A percentile compares a stretch with the other conserved stretches of the same genome.
phyloP scores from a whole-genome alignment of 37 sponge, comb jelly and placozoan species.

The Agelas oroides region DNA sequence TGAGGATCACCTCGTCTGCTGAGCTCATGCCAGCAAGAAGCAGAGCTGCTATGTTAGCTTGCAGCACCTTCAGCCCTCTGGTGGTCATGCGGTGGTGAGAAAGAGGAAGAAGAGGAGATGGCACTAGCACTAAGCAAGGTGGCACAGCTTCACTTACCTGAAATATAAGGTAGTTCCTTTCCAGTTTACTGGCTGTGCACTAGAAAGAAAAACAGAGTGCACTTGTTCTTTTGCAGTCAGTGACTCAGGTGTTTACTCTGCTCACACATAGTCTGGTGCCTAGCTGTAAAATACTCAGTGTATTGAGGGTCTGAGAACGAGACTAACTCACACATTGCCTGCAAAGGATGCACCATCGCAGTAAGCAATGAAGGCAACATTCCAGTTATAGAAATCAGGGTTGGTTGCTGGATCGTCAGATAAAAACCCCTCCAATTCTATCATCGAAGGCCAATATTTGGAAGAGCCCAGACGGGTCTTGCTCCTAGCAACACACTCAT shows the following conservation, averaged over 20 bases:
- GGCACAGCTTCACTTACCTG: no score
- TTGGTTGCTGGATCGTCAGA: constrained; percentile 43
- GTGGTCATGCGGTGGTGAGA: no score
- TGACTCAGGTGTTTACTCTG: no score
- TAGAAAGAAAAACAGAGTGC: background rate
- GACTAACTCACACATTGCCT: constrained; percentile 65
- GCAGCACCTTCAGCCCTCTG: no score
- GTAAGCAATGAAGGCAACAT: constrained; percentile 66
- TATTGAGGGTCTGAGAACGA: no score
- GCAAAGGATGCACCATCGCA: constrained; percentile 89
- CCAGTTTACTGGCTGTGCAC: constrained; percentile 12
- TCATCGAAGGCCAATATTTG: constrained; percentile 32
- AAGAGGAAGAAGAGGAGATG: no score
- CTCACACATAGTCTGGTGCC: no score
- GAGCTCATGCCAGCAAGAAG: constrained; percentile 21
- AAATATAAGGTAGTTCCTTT: constrained; percentile 53
- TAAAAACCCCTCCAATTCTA: constrained; percentile 51
- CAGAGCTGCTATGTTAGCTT: constrained; percentile 16
- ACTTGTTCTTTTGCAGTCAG: no score
- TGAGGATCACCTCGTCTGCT: background rate
- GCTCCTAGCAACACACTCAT: constrained; percentile 67
- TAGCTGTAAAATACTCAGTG: no score
- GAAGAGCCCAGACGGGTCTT: constrained; percentile 76
- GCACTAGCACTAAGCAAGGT: no score
- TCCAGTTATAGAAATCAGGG: constrained; percentile 75